Evolutionary conservation across 35 echinoderm and acorn worm species (phyloP).

Genomic region (Diadema setosum): DNA sequence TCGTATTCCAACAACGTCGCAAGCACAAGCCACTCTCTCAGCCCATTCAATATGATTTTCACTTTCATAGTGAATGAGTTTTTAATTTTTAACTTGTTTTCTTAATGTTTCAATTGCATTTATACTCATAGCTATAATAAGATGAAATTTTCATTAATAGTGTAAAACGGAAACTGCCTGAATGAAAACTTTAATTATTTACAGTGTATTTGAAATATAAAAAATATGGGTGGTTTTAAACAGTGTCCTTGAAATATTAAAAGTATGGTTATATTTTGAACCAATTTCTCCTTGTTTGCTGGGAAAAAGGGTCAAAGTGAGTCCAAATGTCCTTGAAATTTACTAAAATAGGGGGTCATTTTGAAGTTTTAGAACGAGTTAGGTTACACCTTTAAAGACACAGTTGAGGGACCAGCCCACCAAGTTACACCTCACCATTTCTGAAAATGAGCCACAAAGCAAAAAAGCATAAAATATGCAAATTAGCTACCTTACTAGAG

Average conservation of each 20-base stretch:
- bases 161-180: too few species aligned
- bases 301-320: not conserved
- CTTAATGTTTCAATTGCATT: too few species aligned
- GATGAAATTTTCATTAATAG: too few species aligned
- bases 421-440: not conserved
- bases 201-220: not conserved
- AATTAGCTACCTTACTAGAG: not conserved
- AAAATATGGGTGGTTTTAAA: not conserved
- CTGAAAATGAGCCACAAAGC: not conserved
- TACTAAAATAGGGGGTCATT: not conserved
- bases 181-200: too few species aligned
- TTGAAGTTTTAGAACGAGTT: not conserved
- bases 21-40: too few species aligned
- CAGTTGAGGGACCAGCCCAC: not conserved
- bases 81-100: too few species aligned
- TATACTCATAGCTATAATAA: too few species aligned
- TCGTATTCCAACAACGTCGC: too few species aligned
- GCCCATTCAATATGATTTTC: too few species aligned
- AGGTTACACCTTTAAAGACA: not conserved
- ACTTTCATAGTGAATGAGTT: too few species aligned
- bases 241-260: not conserved
- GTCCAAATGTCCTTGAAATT: not conserved
- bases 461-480: not conserved
- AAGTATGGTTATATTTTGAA: not conserved
- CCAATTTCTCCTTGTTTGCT: not conserved